phyloP scores from a whole-genome alignment of 2,797 vertebrate genomes.

The Bradypodion pumilum region DNA sequence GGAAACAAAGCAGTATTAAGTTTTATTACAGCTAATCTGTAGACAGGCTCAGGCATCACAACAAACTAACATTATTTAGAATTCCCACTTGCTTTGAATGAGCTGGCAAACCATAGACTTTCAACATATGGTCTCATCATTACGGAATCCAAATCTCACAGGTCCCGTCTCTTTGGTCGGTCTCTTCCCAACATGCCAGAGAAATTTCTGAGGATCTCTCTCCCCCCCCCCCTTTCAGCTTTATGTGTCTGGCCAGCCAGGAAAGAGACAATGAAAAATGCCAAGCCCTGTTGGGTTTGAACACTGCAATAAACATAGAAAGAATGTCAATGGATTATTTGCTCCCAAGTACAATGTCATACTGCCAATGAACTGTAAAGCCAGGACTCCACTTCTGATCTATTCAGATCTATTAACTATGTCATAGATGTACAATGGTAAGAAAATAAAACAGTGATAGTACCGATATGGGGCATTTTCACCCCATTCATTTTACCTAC shows the following conservation, averaged over 20 bases:
- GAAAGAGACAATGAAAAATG: not conserved
- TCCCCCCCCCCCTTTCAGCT: no score
- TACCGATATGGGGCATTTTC: slow-evolving; percentile 64
- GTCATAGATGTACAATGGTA: not conserved
- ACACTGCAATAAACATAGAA: not conserved
- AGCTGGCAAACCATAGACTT: not conserved
- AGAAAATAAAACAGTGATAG: slow-evolving; percentile 2
- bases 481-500: not conserved
- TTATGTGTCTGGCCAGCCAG: not conserved
- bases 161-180: not conserved
- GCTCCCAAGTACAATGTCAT: not conserved
- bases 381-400: not conserved
- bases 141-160: not conserved
- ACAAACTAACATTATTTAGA: not conserved
- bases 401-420: not conserved
- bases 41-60: not conserved
- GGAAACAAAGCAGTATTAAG: not conserved
- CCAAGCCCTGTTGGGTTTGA: not conserved
- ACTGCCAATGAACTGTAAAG: not conserved
- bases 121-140: not conserved
- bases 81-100: not conserved
- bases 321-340: not conserved
- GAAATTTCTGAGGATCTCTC: not conserved
- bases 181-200: not conserved
- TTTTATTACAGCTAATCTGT: not conserved